Evolutionary conservation across 1,140 invertebrate species (phyloP), one percentile per base, ranked within the genome.

Genomic region (Macrotrachela quadricornifera): DNA sequence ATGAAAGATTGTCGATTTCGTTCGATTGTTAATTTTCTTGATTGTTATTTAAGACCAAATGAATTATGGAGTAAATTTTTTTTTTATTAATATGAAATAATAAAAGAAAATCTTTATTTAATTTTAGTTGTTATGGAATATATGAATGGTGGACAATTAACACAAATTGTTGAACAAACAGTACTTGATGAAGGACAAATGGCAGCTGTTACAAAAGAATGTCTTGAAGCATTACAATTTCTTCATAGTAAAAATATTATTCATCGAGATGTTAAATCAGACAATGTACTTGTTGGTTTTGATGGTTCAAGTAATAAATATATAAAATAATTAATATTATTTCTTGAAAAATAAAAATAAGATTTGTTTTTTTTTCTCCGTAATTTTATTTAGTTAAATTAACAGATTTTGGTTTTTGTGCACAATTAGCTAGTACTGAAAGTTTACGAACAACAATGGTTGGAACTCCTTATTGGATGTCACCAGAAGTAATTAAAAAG

Each of bases 1-100:
- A 96, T 97, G 90, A 75, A 88, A 44, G 88, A 96, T 69, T 96
- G 95, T 66, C 87, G 92, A 61, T 92, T 99, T 73, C 83, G 88
- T 1, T 95, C 97, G 65, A 96, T 99, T 62, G 91, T 99, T 17
- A 86, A 97, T 66, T 96, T 95, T 83, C 90, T 92, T 65, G 85
- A 88, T 61, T 92, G 87, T 62, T 95, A 91, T 69, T 72, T 99
- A 41, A 90, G 97, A 1, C 83, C 82, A 41, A 87, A 99, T 65
- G 87, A 96, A 72, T 71, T 96, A n/a, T 95, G 92, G 87, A 30
- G 21, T 30, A 30, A 30, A 4, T 4, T 30, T 30, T 30, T 30
- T 30, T 30, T 30, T 8, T 4, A 30, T 30, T 2, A 30, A 30
- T 30, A 30, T 30, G 8, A 8, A 30, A 4, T 30, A 4, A 4